A percentile compares a stretch with the other conserved stretches of the same genome.
Evolutionary conservation across 2,888 invertebrate species (phyloP).

Genomic region (Megalurothrips usitatus): DNA sequence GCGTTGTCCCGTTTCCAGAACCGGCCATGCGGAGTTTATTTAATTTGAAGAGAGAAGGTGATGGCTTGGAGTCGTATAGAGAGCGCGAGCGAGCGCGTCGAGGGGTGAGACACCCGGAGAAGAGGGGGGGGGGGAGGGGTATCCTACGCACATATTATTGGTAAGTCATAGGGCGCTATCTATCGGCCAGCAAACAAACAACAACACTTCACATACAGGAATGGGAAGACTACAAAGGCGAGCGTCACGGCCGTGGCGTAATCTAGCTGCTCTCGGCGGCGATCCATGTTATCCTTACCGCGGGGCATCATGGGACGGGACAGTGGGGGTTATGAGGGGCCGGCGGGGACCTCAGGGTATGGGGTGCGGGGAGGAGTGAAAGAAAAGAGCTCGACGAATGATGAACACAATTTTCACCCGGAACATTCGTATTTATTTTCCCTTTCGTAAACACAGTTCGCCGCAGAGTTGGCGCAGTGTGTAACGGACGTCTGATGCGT

Average conservation of each 20-base stretch:
- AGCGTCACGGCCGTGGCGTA: not conserved
- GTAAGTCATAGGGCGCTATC: not conserved
- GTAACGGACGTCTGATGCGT: too few relatives aligned
- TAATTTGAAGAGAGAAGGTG: not conserved
- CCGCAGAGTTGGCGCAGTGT: not conserved
- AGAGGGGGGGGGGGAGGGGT: not conserved
- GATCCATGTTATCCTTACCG: not conserved
- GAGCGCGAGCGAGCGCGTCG: not conserved
- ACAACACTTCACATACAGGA: not conserved
- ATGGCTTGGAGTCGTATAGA: not conserved
- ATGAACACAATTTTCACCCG: not conserved
- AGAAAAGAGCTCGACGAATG: not conserved
- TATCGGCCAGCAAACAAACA: not conserved
- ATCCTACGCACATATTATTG: not conserved
- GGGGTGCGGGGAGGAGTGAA: not conserved
- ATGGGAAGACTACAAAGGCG: not conserved
- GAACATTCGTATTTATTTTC: not conserved
- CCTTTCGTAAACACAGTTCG: not conserved
- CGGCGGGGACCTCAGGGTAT: not conserved
- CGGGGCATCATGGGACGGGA: not conserved
- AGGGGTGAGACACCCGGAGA: not conserved
- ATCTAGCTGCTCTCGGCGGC: not conserved
- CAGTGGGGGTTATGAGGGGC: not conserved
- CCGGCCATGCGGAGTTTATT: conserved; percentile 13
- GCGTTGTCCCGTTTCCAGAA: conserved; percentile 14